Evolutionary conservation across 2,888 invertebrate genomes (phyloP).

Genomic region (Blomia tropicalis): DNA sequence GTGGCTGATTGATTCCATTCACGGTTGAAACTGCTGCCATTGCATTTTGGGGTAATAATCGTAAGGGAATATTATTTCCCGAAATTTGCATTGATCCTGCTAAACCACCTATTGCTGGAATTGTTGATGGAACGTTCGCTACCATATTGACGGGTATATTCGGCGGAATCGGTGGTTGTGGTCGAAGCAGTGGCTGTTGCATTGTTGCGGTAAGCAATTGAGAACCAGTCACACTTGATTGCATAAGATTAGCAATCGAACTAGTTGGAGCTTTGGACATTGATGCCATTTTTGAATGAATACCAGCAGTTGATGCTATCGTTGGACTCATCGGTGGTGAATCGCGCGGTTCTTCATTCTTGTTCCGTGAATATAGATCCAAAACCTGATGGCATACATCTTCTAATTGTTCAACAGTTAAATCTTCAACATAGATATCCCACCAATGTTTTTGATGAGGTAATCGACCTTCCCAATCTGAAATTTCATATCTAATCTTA

Average conservation of each 20-base stretch:
- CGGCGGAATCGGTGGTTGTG: not conserved
- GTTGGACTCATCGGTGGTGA: conserved; percentile 26
- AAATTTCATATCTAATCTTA: conserved; percentile 82
- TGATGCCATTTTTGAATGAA: not conserved
- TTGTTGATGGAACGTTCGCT: not conserved
- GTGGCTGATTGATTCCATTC: conserved; percentile 12
- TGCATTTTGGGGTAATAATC: not conserved
- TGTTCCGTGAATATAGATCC: conserved; percentile 68
- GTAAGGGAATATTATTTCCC: not conserved
- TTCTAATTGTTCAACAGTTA: conserved; percentile 81
- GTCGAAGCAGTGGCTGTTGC: not conserved
- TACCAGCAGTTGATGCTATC: not conserved
- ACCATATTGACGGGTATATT: not conserved
- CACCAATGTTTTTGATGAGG: conserved; percentile 76
- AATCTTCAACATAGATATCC: conserved; percentile 92
- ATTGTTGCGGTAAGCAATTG: no score
- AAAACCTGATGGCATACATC: conserved; percentile 87
- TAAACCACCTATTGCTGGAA: not conserved
- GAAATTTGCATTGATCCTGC: not conserved
- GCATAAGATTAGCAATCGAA: not conserved
- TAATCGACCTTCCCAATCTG: conserved; percentile 70
- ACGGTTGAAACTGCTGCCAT: not conserved
- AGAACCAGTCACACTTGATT: no score
- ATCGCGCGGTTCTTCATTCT: conserved; percentile 29
- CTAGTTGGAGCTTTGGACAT: not conserved